Evolutionary conservation across 2,113 vertebrate genomes (phyloP).

Genomic region (Paramisgurnus dabryanus): DNA sequence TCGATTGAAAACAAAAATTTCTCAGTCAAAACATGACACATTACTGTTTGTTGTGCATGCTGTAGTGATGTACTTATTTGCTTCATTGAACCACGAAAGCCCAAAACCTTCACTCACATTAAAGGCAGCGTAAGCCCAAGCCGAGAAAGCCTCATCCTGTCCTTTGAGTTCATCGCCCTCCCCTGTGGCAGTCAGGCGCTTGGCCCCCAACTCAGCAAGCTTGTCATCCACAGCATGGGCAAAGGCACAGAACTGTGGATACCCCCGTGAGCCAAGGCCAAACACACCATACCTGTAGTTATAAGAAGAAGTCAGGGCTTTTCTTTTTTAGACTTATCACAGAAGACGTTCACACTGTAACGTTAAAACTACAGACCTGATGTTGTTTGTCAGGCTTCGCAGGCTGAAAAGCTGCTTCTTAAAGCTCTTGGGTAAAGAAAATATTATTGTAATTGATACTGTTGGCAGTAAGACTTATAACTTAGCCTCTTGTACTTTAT

Average conservation of each 20-base stretch:
- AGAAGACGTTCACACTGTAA: background rate
- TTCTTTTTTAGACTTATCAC: background rate
- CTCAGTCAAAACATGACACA: background rate
- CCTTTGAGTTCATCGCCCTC: constrained; percentile 84
- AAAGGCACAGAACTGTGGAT: constrained; percentile 87
- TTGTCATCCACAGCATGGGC: constrained; percentile 81
- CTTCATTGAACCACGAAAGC: background rate
- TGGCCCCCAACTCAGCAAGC: constrained; percentile 76
- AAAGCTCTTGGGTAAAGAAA: constrained; percentile 69
- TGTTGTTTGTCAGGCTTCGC: constrained; percentile 69
- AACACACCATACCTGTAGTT: constrained; percentile 81
- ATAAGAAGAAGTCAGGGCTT: background rate
- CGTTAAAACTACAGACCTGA: constrained; percentile 31
- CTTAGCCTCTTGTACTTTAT: background rate
- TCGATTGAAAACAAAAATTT: constrained; percentile 22
- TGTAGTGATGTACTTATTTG: background rate
- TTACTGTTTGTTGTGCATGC: background rate
- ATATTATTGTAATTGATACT: background rate
- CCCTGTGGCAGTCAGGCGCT: constrained; percentile 66
- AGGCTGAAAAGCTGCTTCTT: constrained; percentile 76
- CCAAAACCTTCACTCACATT: constrained; percentile 66
- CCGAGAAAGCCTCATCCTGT: constrained; percentile 80
- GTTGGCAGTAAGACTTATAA: background rate
- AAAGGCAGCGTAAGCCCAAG: constrained; percentile 78
- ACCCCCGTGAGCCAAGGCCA: constrained; percentile 85